Base-by-base conservation (phyloP, 2,888 invertebrate species). In the Polydrusus pterygomalis region DNA sequence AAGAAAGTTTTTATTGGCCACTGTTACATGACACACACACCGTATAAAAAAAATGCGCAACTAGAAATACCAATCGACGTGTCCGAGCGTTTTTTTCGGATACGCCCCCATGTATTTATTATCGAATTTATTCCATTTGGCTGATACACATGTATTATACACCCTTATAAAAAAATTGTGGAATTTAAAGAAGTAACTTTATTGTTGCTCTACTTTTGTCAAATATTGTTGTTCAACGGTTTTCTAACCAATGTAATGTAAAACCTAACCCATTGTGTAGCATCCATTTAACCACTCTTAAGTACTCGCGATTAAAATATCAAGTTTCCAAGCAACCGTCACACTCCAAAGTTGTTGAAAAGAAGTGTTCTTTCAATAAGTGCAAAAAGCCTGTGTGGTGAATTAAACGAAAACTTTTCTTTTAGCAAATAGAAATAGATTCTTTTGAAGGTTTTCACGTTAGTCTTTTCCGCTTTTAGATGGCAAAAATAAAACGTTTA, bases 261-360 rank as follows among this genome's bases (percentile, higher is more conserved):
- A 60, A 38, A 60, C 58, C 58, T 38, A 17, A 60, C 40, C 54
- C 43, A 56, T 68, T 54, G 54, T 56, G 45, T 30, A 56, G 54
- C 54, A 30, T 51, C 63, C 63, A 49, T 71, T 63, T 63, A 17
- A 54, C 38, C 58, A 38, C 58, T 49, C 64, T 72, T 72, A 67
- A 65, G 67, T 58, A 47, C 34, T 58, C 30, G 60, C 65, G 72
- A 72, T 72, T 72, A 72, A 65, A 67, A 72, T 72, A 72, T 72
- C 72, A 72, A 72, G 72, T 72, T 72, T 65, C 65, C 58, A 40
- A 47, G 71, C 30, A 54, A 43, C 51, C 65, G 58, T 72, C 65
- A 72, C 58, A 67, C 65, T 72, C 51, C 18, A 71, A 51, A 40
- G 71, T 71, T 63, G 71, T 51, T 62, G 60, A 49, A 64, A 47